Conservation (phyloP, 35 echinoderm and acorn worm genomes). For the Heliocidaris erythrogramma region DNA sequence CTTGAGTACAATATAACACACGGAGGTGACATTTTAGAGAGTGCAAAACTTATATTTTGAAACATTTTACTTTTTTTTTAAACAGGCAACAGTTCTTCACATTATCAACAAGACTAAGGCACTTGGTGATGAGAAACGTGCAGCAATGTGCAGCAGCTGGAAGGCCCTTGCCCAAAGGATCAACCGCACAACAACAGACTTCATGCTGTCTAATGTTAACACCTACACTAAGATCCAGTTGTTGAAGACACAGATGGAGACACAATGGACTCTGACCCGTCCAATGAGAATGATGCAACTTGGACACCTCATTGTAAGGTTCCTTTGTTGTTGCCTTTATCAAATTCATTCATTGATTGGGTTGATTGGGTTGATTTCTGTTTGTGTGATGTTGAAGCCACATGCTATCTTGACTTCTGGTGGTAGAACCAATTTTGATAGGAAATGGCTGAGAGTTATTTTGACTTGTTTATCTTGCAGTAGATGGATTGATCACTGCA, state of each 20-base stretch:
- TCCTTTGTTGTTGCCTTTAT: neutral
- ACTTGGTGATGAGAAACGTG: neutral
- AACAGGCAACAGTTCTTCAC: neutral
- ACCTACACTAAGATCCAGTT: neutral
- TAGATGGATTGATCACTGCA: no score
- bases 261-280: neutral
- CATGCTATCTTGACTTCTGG: no score
- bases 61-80: neutral
- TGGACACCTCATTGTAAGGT: neutral
- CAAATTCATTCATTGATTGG: no score
- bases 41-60: no score
- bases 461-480: no score
- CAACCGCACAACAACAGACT: neutral
- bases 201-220: conserved; percentile 27
- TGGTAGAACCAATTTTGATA: no score
- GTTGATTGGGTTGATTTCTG: no score
- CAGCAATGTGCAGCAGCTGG: neutral
- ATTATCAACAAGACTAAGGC: neutral
- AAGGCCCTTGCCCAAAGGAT: neutral
- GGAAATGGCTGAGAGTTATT: no score
- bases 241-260: neutral
- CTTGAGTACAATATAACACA: no score
- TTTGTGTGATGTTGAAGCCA: no score
- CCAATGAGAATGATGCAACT: neutral
- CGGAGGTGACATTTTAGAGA: no score